Conservation (phyloP, 2,888 invertebrate genomes). For the Conomelus anceps region DNA sequence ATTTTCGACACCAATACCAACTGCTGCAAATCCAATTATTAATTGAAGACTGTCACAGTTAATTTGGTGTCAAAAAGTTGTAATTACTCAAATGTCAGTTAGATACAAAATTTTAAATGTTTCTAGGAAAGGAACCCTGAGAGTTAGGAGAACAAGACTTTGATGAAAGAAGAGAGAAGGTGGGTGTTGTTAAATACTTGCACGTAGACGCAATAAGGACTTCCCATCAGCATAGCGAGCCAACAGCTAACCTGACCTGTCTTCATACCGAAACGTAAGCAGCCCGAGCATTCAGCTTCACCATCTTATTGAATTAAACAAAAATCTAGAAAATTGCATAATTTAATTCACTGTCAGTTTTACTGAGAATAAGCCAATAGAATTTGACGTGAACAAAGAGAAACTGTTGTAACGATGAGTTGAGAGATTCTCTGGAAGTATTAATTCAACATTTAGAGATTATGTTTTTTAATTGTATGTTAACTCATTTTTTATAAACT, state of each 20-base stretch:
- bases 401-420: background rate
- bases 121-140: background rate
- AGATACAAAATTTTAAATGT: background rate
- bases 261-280: background rate
- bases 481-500: too few species aligned
- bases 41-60: too few species aligned
- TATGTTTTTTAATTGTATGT: too few species aligned
- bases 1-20: too few species aligned
- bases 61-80: background rate
- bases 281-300: background rate
- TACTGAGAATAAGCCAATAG: background rate
- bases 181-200: background rate
- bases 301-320: background rate
- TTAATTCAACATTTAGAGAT: too few species aligned
- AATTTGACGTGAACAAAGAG: background rate
- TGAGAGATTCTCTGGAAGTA: too few species aligned
- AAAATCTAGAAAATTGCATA: background rate
- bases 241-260: background rate
- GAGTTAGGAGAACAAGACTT: background rate
- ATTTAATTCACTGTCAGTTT: background rate
- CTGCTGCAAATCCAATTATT: too few species aligned
- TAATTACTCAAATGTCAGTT: background rate
- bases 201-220: background rate
- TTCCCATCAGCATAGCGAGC: background rate
- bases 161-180: background rate